These are phyloP conservation scores for Hycleus phaleratus DNA, from an alignment of 1,140 invertebrate species.

Conservation along the genomic window DNA sequence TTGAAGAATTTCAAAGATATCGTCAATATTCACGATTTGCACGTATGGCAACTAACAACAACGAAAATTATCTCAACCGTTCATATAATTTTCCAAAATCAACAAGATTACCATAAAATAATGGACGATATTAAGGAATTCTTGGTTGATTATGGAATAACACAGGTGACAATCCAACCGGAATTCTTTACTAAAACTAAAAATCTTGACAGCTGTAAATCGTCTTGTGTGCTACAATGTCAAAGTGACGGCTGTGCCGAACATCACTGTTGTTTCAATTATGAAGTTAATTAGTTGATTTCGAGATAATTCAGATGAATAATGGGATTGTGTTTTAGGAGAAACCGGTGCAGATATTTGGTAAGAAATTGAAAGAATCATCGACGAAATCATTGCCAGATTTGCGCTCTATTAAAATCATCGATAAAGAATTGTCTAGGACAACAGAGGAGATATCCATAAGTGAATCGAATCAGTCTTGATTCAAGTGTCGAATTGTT, in stretches of 20 bases:
- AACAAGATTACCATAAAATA: constrained; percentile 56
- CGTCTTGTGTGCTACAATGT: constrained; percentile 35
- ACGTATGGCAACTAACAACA: constrained; percentile 70
- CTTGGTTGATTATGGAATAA: constrained; percentile 65
- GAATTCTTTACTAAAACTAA: constrained; percentile 53
- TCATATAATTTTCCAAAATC: constrained; percentile 65
- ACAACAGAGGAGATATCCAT: constrained; percentile 1
- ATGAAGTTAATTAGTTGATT: constrained; percentile 11
- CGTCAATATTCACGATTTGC: constrained; percentile 71
- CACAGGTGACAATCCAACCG: constrained; percentile 69
- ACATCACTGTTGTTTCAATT: constrained; percentile 34
- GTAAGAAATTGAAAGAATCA: background rate
- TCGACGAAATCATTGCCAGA: constrained; percentile 6
- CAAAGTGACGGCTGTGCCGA: constrained; percentile 33
- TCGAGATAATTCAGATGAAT: too few species aligned
- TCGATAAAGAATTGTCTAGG: constrained; percentile 7
- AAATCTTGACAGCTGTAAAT: constrained; percentile 27
- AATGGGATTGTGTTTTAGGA: too few species aligned
- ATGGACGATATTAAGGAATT: constrained; percentile 58
- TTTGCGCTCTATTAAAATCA: constrained; percentile 5
- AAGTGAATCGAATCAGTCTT: background rate
- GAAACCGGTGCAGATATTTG: too few species aligned
- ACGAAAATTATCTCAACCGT: constrained; percentile 62
- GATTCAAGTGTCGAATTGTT: too few species aligned
- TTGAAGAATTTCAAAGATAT: constrained; percentile 67